These are phyloP conservation scores for Limnodromus scolopaceus DNA, from an alignment of 2,797 vertebrate genomes.

Conservation along the genomic window DNA sequence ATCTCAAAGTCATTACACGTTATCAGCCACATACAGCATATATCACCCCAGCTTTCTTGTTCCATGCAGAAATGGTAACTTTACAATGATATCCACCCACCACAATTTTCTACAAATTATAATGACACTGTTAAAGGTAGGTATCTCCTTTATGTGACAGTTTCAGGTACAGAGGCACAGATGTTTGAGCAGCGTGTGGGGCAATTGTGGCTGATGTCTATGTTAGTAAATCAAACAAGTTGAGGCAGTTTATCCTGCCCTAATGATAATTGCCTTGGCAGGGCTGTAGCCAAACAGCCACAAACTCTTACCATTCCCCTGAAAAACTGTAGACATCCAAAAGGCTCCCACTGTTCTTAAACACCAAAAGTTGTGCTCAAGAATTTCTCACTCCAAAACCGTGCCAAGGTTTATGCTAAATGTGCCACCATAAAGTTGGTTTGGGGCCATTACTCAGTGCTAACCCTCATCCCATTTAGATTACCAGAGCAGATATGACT, in stretches of 20 bases:
- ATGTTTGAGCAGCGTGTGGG: background rate
- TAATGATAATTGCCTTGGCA: background rate
- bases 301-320: background rate
- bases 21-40: background rate
- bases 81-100: background rate
- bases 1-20: background rate
- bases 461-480: background rate
- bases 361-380: background rate
- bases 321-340: background rate
- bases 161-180: background rate
- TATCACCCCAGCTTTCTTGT: background rate
- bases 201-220: background rate
- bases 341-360: background rate
- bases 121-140: background rate
- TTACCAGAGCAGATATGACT: background rate
- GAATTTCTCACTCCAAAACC: background rate
- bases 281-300: background rate
- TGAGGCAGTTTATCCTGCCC: background rate
- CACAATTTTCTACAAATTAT: background rate
- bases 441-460: background rate
- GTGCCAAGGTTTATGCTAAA: background rate
- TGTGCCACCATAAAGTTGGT: rapidly evolving
- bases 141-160: background rate
- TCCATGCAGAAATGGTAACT: background rate
- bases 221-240: background rate